phyloP scores from a whole-genome alignment of 2,797 vertebrate species.

The Ciconia nigra region DNA sequence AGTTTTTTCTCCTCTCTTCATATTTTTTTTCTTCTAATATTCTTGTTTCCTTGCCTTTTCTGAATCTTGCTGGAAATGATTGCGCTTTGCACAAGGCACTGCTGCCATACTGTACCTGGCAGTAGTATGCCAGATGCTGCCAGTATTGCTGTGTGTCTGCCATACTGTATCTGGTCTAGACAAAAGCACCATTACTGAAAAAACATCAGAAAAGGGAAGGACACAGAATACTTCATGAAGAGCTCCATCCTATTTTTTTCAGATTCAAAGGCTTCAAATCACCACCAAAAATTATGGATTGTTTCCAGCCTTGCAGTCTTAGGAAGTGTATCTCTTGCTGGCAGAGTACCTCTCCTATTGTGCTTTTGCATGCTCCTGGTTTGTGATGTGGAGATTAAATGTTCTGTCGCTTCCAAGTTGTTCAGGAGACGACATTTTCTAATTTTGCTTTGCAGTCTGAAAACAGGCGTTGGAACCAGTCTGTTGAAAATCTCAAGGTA shows the following conservation, averaged over 20 bases:
- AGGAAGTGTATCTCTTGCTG: neutral
- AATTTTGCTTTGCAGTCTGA: slow-evolving; percentile 76
- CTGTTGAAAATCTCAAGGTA: slow-evolving; percentile 75
- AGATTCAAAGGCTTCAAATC: neutral
- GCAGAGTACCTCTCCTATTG: neutral
- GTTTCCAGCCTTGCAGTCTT: neutral
- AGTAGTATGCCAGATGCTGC: neutral
- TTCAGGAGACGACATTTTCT: neutral
- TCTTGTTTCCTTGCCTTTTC: neutral
- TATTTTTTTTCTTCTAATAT: neutral
- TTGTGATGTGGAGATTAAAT: neutral
- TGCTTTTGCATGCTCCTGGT: neutral
- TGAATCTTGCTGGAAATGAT: neutral
- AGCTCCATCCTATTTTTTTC: neutral
- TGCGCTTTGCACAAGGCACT: neutral
- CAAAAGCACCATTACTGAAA: neutral
- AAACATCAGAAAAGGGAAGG: neutral
- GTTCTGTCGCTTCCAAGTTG: neutral
- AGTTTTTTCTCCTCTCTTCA: neutral
- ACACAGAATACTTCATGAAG: neutral
- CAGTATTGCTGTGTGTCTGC: neutral
- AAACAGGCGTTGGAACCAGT: slow-evolving; percentile 79
- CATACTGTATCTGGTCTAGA: neutral
- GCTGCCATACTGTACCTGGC: neutral
- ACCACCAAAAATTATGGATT: neutral